These are phyloP conservation scores for Parnassius orleans DNA, from an alignment of 2,888 invertebrate genomes.

Conservation along the genomic window DNA sequence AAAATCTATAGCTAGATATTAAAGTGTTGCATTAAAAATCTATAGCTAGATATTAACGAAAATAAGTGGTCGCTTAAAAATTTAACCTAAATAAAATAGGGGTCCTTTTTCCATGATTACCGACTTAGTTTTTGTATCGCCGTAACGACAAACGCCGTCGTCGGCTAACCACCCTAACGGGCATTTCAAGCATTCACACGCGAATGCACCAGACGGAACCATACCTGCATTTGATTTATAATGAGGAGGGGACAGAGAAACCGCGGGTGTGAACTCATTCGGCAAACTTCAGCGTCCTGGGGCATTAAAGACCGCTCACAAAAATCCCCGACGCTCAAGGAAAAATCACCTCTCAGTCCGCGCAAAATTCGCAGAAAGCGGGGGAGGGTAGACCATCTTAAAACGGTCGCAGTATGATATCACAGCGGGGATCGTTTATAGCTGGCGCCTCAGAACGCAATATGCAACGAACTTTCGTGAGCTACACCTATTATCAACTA, in stretches of 20 bases:
- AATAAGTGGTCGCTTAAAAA: too few relatives aligned
- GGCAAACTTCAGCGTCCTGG: conserved; percentile 57
- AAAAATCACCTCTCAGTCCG: conserved; percentile 4
- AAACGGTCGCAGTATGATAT: conserved; percentile 52
- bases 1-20: too few relatives aligned
- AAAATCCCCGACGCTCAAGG: conserved; percentile 22
- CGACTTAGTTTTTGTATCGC: conserved; percentile 6
- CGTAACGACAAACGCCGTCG: conserved; percentile 27
- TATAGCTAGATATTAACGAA: too few relatives aligned
- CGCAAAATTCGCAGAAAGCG: conserved; percentile 28
- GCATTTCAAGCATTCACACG: conserved; percentile 51
- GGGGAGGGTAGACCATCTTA: conserved; percentile 41
- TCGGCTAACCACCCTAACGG: conserved; percentile 33
- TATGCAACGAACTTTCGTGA: conserved; percentile 66
- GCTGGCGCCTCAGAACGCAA: conserved; percentile 68
- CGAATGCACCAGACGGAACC: conserved; percentile 66
- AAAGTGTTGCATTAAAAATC: too few relatives aligned
- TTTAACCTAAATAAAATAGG: too few relatives aligned
- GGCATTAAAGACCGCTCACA: conserved; percentile 36
- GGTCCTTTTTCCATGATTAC: conserved; percentile 8
- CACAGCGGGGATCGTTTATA: conserved; percentile 68
- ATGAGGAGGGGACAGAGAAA: conserved; percentile 68
- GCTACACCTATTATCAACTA: conserved; percentile 66
- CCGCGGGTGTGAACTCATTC: conserved; percentile 72
- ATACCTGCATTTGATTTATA: conserved; percentile 79